Base-by-base conservation (phyloP, 1,140 invertebrate species). In the Drosophila orena region DNA sequence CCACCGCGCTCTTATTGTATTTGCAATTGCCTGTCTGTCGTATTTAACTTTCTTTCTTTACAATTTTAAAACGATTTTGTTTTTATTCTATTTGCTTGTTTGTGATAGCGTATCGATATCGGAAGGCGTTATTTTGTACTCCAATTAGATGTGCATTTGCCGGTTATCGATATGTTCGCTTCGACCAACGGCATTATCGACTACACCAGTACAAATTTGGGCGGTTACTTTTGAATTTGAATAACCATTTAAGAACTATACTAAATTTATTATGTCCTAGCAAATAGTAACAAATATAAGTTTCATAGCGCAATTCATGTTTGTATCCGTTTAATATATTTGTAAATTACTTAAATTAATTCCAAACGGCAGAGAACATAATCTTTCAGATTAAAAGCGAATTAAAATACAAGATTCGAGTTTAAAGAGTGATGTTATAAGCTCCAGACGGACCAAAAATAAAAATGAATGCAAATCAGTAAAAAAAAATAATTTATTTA, bases 131-230 rank as follows among this genome's bases (percentile, higher is more conserved):
- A 38, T 47, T 14, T 47, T 46, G 24, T 50, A 50, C 47, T 17
- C 27, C 11, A 50, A 17, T 50, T 50, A 12, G 47, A 50, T 47
- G 44, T 27, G 44, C 47, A 50, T 17, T 50, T 30, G 47, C 47
- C 47, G 47, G 47, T 50, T 50, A 50, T 50, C 47, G 47, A 50
- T 50, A 17, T n/a, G 15, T 7, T 34, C 4, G 10, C 17, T 20
- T 20, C 11, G 30, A 1, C 27, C 15, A 50, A 17, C 2, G n/a
- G 6, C 24, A 27, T 5, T 49, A 49, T 49, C 47, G 47, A 49
- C 15, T 49, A 12, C 6, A 15, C 7, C 10, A 27, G 22, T 47
- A 10, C 47, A 27, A 50, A 17, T 15, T 2, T n/a, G 6, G 4
- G 27, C 47, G 47, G 47, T 15, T 6, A 15, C 8, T 11, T 50